Base-by-base conservation (phyloP, 2,888 invertebrate genomes). In the Crossocerus cetratus region DNA sequence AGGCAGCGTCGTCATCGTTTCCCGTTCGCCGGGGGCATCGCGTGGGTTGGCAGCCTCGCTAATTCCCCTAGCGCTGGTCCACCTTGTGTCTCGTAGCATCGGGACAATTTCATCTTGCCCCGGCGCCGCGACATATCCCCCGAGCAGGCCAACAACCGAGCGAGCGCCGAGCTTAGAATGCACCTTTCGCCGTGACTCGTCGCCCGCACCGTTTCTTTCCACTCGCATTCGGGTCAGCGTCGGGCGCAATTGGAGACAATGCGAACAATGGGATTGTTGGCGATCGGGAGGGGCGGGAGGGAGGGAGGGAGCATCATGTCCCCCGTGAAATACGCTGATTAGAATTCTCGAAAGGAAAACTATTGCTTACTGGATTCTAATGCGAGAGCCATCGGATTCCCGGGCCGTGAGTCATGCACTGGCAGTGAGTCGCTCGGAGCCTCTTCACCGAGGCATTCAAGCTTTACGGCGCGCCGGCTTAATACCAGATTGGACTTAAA, bases 21-120 rank as follows among this genome's bases (percentile, higher is more conserved):
- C 77, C 75, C 78, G 78, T 78, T 81, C 32, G 72, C 74, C 60
- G 65, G 49, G 55, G 70, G 77, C 42, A 55, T 65, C 62, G 82
- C 82, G 83, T 82, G 83, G 82, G 83, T 78, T 62, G 82, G 74
- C 82, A 68, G 69, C 79, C 77, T 65, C 80, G 74, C 81, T 72
- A 82, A 82, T 83, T 83, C 76, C 65, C 4, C 61, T 49, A 49
- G n/a, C 32, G 32, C 5, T 4, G 32, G 32, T 8, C 5, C 11
- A n/a, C n/a, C n/a, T n/a, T n/a, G n/a, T n/a, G n/a, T n/a, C n/a
- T n/a, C n/a, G n/a, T 32, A 32, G 32, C 32, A 32, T 32, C 32
- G 32, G 32, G 49, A 49, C 49, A 49, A 49, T 49, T 49, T 49
- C 49, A 49, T 49, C 32, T 32, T 32, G 32, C 32, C 32, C 32